These are phyloP conservation scores for Pangasius sanitwongsei DNA, from an alignment of 2,797 vertebrate species.

Conservation along the genomic window DNA sequence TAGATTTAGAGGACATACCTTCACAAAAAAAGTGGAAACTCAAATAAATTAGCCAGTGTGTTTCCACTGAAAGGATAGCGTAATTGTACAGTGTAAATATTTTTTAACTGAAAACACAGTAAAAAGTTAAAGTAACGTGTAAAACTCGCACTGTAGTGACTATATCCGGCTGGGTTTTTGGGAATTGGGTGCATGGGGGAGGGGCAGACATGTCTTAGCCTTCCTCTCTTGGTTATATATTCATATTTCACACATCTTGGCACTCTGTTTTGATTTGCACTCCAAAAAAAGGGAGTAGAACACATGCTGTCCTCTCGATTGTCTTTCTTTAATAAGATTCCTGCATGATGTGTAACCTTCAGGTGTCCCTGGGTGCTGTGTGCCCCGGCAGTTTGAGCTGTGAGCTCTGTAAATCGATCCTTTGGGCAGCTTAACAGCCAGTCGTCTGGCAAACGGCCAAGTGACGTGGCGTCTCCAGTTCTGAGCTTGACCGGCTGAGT, in stretches of 20 bases:
- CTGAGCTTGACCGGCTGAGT: constrained; percentile 41
- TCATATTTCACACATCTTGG: constrained; percentile 8
- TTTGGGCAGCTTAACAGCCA: constrained; percentile 53
- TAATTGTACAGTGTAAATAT: background rate
- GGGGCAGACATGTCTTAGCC: too few relatives aligned
- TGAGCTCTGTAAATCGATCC: constrained; percentile 66
- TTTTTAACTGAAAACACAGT: background rate
- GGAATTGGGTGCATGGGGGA: background rate
- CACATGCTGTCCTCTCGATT: background rate
- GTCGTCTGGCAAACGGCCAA: constrained; percentile 65
- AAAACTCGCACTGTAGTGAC: background rate
- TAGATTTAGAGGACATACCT: background rate
- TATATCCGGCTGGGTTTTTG: background rate
- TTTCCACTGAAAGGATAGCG: background rate
- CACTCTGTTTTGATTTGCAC: constrained; percentile 1
- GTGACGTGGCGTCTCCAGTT: constrained; percentile 69
- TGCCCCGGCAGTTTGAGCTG: background rate
- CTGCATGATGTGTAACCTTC: constrained; percentile 35
- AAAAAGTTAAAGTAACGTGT: background rate
- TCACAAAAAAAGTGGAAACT: background rate
- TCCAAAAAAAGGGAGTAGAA: background rate
- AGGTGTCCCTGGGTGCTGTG: constrained; percentile 19
- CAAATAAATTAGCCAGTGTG: background rate
- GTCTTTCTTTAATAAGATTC: constrained; percentile 24
- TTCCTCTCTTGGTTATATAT: background rate